A percentile compares a stretch with the other conserved stretches of the same genome.
Evolutionary conservation across 2,113 vertebrate genomes (phyloP).

Genomic region (Carassius carassius): DNA sequence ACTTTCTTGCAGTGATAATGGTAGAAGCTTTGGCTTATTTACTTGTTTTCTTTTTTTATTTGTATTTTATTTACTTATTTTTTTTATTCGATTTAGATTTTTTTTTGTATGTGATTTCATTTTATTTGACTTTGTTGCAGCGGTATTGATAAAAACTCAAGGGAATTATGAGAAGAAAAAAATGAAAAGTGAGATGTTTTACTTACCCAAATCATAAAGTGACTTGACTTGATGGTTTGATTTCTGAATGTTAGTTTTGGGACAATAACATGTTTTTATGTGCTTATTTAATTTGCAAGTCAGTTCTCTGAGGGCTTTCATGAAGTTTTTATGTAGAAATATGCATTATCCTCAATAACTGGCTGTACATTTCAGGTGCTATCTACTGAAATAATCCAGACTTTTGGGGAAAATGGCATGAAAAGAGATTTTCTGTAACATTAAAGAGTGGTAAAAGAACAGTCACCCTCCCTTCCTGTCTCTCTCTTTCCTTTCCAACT

Average conservation of each 20-base stretch:
- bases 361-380: constrained; percentile 27
- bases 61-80: no score
- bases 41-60: no score
- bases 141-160: constrained; percentile 71
- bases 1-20: no score
- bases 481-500: constrained; percentile 61
- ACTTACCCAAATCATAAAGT: not conserved
- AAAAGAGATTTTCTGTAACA: not conserved
- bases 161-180: constrained; percentile 23
- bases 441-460: not conserved
- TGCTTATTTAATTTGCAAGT: not conserved
- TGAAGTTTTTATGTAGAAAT: not conserved
- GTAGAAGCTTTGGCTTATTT: no score
- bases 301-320: not conserved
- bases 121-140: constrained; percentile 75
- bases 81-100: no score
- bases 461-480: not conserved
- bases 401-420: constrained; percentile 15
- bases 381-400: constrained; percentile 6
- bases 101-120: no score
- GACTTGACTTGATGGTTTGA: not conserved
- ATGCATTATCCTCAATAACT: not conserved
- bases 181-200: constrained; percentile 42
- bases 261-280: not conserved
- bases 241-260: constrained; percentile 11